Conservation (phyloP, 2,113 vertebrate genomes). For the Sterrhoptilus dennistouni region DNA sequence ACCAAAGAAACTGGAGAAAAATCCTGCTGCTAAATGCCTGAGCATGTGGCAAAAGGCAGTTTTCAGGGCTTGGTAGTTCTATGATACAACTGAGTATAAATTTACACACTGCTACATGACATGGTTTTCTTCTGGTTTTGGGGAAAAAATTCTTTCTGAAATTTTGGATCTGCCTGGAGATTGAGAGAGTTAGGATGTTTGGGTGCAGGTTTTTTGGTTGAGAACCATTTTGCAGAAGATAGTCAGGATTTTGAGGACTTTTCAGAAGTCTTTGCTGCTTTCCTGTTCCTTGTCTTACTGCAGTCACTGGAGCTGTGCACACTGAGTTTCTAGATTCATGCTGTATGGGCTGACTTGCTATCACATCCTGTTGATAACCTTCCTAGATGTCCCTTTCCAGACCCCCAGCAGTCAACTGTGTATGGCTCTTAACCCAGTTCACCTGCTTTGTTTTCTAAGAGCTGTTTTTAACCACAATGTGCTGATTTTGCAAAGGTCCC, state of each 20-base stretch:
- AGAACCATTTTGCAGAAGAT: background rate
- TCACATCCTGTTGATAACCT: background rate
- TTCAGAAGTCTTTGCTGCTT: background rate
- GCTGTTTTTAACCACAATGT: background rate
- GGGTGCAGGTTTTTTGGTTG: background rate
- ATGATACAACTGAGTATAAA: background rate
- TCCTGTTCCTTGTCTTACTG: background rate
- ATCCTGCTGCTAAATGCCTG: background rate
- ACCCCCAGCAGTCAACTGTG: background rate
- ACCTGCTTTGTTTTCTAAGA: background rate
- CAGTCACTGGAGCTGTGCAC: background rate
- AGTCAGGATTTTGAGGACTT: background rate
- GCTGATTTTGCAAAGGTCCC: background rate
- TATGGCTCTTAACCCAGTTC: background rate
- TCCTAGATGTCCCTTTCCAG: background rate
- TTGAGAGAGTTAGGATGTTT: background rate
- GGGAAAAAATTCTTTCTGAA: background rate
- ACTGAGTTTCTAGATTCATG: background rate
- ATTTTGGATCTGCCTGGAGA: background rate
- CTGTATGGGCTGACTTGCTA: background rate
- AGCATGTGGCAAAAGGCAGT: background rate
- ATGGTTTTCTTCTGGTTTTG: background rate
- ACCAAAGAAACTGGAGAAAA: background rate
- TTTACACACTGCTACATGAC: fast-evolving
- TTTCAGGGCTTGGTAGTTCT: background rate